Conservation (phyloP, 2,113 vertebrate species). For the Sander lucioperca region DNA sequence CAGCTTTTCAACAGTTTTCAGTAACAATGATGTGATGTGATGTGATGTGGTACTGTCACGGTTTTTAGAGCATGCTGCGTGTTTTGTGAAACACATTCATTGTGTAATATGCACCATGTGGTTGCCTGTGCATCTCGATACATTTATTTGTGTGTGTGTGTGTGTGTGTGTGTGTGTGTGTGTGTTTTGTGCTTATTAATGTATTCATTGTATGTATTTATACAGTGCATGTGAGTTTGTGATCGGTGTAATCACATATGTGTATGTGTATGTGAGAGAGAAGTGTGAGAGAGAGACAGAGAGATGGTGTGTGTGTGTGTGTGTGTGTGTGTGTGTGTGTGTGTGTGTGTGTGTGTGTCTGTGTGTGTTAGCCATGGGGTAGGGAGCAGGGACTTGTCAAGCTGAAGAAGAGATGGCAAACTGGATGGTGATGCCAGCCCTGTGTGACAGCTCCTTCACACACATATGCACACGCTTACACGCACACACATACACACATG, state of each 20-base stretch:
- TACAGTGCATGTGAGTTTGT: conserved; percentile 19
- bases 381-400: conserved; percentile 81
- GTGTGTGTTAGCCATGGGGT: conserved; percentile 66
- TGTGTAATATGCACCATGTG: conserved; percentile 15
- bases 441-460: conserved; percentile 79
- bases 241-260: conserved; percentile 37
- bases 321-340: conserved; percentile 39
- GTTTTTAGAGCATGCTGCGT: conserved; percentile 16
- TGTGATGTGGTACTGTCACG: conserved; percentile 41
- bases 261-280: conserved; percentile 47
- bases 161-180: neutral
- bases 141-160: neutral
- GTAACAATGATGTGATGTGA: conserved; percentile 48
- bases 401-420: conserved; percentile 78
- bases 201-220: conserved; percentile 18
- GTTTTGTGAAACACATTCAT: conserved; percentile 45
- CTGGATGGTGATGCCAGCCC: conserved; percentile 78
- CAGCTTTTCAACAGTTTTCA: conserved; percentile 25
- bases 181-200: neutral
- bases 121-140: conserved; percentile 4
- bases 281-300: conserved; percentile 39
- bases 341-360: conserved; percentile 38
- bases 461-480: conserved; percentile 60
- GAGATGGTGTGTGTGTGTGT: neutral
- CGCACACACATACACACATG: conserved; percentile 55